These are phyloP conservation scores for Ginglymostoma cirratum DNA, from an alignment of 2,113 vertebrate species.

Conservation along the genomic window DNA sequence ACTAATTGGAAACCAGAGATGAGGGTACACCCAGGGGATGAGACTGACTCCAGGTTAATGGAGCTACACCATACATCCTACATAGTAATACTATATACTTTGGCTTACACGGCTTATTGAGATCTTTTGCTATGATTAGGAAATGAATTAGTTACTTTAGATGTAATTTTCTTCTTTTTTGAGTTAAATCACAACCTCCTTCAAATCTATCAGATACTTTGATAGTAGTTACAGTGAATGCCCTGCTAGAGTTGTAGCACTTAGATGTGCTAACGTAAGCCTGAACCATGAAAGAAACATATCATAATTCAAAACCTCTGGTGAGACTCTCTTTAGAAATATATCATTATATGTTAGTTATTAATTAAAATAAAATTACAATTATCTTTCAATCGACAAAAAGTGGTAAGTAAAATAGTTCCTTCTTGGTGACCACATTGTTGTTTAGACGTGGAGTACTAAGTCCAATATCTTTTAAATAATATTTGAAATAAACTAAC, in stretches of 20 bases:
- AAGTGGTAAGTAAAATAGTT: neutral
- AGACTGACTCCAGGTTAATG: neutral
- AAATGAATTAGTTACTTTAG: neutral
- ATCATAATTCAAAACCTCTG: too few species aligned
- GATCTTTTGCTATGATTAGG: neutral
- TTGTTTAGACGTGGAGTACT: neutral
- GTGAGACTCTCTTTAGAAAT: neutral
- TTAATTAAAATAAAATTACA: slow-evolving; percentile 9
- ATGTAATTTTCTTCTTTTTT: neutral
- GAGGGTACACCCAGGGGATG: neutral
- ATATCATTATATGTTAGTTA: neutral
- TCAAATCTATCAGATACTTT: neutral
- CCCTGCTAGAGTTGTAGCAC: too few species aligned
- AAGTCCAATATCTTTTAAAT: neutral
- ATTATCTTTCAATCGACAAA: neutral
- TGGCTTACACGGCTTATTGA: neutral
- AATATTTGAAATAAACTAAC: neutral
- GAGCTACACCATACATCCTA: neutral
- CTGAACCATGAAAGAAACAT: neutral
- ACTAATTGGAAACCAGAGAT: slow-evolving; percentile 3
- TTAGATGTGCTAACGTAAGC: neutral
- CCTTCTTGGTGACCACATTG: neutral
- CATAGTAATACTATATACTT: neutral
- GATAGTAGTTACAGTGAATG: neutral
- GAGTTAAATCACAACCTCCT: neutral